Conservation (phyloP, 1,140 invertebrate species). For the Drosophila elegans region DNA sequence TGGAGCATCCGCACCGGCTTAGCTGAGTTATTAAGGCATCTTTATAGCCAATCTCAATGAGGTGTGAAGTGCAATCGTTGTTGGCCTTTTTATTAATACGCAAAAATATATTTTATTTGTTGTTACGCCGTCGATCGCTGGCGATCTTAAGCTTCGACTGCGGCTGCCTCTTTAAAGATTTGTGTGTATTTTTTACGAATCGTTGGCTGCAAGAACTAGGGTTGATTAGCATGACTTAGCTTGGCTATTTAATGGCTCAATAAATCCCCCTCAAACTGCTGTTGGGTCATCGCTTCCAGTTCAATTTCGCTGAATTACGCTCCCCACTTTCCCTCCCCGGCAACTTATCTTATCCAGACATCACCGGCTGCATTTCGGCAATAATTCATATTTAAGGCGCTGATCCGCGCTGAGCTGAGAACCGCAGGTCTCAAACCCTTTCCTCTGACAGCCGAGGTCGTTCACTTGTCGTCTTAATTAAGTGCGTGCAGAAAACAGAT, state of each 20-base stretch:
- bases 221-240: constrained; percentile 31
- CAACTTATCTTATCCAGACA: constrained; percentile 22
- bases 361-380: constrained; percentile 32
- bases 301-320: constrained; percentile 9
- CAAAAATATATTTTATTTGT: constrained; percentile 76
- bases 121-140: constrained; percentile 42
- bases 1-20: constrained; percentile 48
- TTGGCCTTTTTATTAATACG: constrained; percentile 80
- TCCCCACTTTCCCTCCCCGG: constrained; percentile 3
- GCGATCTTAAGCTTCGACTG: constrained; percentile 17
- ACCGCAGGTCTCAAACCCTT: constrained; percentile 5
- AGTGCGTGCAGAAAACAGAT: constrained; percentile 66
- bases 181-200: constrained; percentile 32
- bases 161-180: constrained; percentile 24
- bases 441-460: constrained; percentile 72
- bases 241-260: constrained; percentile 26
- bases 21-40: constrained; percentile 84
- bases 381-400: constrained; percentile 68
- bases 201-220: background rate
- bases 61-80: constrained; percentile 84
- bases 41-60: constrained; percentile 84
- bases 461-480: constrained; percentile 82
- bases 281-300: background rate
- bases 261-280: constrained; percentile 25
- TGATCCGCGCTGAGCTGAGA: constrained; percentile 35